A percentile compares a stretch with the other conserved stretches of the same genome.
phyloP scores from a whole-genome alignment of 2,888 invertebrate species.

The Lochmaea capreae region DNA sequence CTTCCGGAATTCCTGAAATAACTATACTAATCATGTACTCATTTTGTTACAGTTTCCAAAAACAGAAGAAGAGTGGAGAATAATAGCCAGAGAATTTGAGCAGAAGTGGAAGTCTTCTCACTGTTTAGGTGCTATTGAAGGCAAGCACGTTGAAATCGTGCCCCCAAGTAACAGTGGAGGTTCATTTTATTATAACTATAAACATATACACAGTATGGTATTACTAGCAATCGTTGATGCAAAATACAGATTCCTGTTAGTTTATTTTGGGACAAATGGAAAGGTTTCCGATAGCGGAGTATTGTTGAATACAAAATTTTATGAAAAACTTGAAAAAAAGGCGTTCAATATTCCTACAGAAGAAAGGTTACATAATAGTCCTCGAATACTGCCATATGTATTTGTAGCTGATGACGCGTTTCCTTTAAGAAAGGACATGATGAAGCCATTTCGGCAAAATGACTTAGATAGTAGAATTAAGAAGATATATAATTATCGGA shows the following conservation, averaged over 20 bases:
- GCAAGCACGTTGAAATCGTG: neutral
- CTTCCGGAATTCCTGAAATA: too few relatives aligned
- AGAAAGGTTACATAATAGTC: neutral
- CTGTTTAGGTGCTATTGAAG: constrained; percentile 2
- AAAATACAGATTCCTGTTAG: constrained; percentile 18
- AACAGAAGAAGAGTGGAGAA: too few relatives aligned
- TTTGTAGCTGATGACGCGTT: constrained; percentile 29
- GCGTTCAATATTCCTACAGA: constrained; percentile 12
- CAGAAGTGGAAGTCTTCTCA: too few relatives aligned
- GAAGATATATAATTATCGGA: constrained; percentile 21
- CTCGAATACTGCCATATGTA: constrained; percentile 17
- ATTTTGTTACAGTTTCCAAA: too few relatives aligned
- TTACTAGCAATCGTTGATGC: too few relatives aligned
- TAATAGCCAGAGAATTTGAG: too few relatives aligned
- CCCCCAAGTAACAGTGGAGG: too few relatives aligned
- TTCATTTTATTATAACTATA: too few relatives aligned
- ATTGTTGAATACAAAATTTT: constrained; percentile 13
- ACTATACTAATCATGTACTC: too few relatives aligned
- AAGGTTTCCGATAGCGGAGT: constrained; percentile 24
- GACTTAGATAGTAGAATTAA: neutral
- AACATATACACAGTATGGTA: too few relatives aligned
- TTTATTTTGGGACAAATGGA: constrained; percentile 19
- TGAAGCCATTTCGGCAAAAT: constrained; percentile 27
- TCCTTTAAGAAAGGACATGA: constrained; percentile 14
- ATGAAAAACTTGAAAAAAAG: constrained; percentile 10